Evolutionary conservation across 2,113 vertebrate genomes (phyloP).

Genomic region (Cygnus buccinator): DNA sequence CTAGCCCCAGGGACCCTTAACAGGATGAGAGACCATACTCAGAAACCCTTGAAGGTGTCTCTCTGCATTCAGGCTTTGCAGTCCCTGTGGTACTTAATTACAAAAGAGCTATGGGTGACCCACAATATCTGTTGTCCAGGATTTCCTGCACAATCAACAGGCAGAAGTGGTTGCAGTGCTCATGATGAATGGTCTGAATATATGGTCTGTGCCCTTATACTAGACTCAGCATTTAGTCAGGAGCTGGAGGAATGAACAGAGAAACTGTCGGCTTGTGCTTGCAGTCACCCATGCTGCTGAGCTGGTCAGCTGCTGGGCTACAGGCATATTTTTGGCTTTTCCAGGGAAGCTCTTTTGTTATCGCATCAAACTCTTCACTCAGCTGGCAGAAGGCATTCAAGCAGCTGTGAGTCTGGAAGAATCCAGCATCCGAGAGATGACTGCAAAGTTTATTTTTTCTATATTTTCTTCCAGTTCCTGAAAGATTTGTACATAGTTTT

Average conservation of each 20-base stretch:
- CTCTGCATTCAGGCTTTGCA: neutral
- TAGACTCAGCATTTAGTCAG: slow-evolving; percentile 64
- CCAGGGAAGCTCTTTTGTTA: slow-evolving; percentile 60
- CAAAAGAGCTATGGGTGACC: neutral
- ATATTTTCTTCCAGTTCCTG: neutral
- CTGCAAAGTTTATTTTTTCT: slow-evolving; percentile 39
- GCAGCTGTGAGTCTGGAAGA: slow-evolving; percentile 64
- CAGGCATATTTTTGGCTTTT: slow-evolving; percentile 60
- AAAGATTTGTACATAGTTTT: neutral
- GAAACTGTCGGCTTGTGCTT: slow-evolving; percentile 35
- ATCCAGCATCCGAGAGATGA: slow-evolving; percentile 25
- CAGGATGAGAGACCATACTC: neutral
- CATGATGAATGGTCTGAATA: neutral
- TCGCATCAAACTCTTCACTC: slow-evolving; percentile 58
- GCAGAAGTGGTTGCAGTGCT: neutral
- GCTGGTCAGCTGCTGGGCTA: slow-evolving; percentile 64
- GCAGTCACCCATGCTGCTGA: slow-evolving; percentile 57
- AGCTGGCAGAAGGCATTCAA: slow-evolving; percentile 56
- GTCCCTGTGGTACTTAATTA: neutral
- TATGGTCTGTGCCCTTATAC: slow-evolving; percentile 43
- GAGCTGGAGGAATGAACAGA: slow-evolving; percentile 31
- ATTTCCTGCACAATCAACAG: neutral
- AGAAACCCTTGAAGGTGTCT: neutral
- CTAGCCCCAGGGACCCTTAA: neutral
- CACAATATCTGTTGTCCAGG: neutral